Percentiles rank a stretch among this genome's conserved stretches.
Evolutionary conservation across 2,797 vertebrate genomes (phyloP).

Genomic region (Apogon talboti): DNA sequence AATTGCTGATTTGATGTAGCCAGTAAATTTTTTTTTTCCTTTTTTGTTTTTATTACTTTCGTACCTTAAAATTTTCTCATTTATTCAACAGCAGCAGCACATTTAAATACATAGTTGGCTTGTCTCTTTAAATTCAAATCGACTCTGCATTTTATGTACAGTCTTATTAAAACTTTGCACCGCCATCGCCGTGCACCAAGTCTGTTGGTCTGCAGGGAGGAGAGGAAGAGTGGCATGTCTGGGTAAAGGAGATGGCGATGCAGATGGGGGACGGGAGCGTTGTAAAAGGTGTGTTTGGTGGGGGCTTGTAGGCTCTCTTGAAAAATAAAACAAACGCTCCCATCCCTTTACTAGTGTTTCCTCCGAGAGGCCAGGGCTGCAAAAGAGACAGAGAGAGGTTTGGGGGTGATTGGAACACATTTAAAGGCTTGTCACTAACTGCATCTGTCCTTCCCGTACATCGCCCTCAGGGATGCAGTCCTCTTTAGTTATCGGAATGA

Average conservation of each 20-base stretch:
- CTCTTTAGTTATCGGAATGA: constrained; percentile 96
- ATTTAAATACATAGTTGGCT: constrained; percentile 97
- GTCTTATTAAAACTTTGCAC: constrained; percentile 86
- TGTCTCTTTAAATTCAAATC: constrained; percentile 94
- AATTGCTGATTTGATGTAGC: constrained; percentile 91
- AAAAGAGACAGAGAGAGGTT: constrained; percentile 44
- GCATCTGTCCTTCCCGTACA: constrained; percentile 99
- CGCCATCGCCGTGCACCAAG: constrained; percentile 67
- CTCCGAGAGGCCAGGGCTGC: constrained; percentile 61
- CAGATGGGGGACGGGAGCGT: constrained; percentile 39
- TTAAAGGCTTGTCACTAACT: constrained; percentile 99
- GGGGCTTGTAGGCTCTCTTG: constrained; percentile 65
- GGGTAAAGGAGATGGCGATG: constrained; percentile 50
- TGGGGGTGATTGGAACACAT: constrained; percentile 82
- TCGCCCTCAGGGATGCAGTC: constrained; percentile 95
- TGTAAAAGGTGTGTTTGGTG: constrained; percentile 55
- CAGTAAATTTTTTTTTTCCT: constrained; percentile 75
- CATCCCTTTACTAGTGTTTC: constrained; percentile 81
- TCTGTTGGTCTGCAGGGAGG: constrained; percentile 75
- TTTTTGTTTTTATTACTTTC: constrained; percentile 71
- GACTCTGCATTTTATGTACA: constrained; percentile 95
- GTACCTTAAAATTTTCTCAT: constrained; percentile 83
- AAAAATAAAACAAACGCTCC: constrained; percentile 71
- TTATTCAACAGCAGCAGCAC: constrained; percentile 93
- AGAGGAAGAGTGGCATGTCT: constrained; percentile 59